Evolutionary conservation across 2,888 invertebrate species (phyloP), one percentile per base, ranked within the genome.

Genomic region (Drosophila silvestris): DNA sequence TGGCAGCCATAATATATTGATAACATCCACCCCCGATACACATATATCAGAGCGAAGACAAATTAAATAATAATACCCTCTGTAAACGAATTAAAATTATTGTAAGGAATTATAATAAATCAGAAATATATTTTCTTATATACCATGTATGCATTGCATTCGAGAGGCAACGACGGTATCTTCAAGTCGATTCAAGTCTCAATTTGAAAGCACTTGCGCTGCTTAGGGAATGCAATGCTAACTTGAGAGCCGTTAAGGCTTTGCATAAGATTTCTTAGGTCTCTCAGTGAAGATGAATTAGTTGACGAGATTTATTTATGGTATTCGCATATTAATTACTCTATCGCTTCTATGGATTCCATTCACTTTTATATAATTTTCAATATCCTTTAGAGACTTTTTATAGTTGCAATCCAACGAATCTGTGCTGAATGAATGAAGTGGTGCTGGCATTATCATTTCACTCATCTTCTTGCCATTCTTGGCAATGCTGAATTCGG

Each of bases 401-500:
- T 44, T 3, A 5, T 63, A 60, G 0, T 7, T 10, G 0, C 12
- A 3, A 3, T 28, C 16, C 0, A 41, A 6, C 14, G 35, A n/a
- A 3, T 41, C 14, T 3, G 5, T 6, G 10, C 22, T 9, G 1
- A 32, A 2, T n/a, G 32, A 7, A 6, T 10, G 0, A 12, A 1
- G 1, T 7, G 32, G 0, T 5, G 14, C n/a, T 5, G 26, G 3
- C 4, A 73, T 44, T 19, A 58, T 32, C 1, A 59, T 5, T 3
- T 85, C 89, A 32, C 61, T 54, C 52, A 82, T 50, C n/a, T 76
- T 87, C 16, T 57, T 74, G 1, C 87, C 81, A 14, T 65, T 56
- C 5, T 57, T 84, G 12, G 85, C 66, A 16, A 84, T 87, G 28
- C 82, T 82, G 37, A 57, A 84, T 54, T 84, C 88, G 7, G 56